phyloP scores from a whole-genome alignment of 2,113 vertebrate species.

The Desmodus rotundus region DNA sequence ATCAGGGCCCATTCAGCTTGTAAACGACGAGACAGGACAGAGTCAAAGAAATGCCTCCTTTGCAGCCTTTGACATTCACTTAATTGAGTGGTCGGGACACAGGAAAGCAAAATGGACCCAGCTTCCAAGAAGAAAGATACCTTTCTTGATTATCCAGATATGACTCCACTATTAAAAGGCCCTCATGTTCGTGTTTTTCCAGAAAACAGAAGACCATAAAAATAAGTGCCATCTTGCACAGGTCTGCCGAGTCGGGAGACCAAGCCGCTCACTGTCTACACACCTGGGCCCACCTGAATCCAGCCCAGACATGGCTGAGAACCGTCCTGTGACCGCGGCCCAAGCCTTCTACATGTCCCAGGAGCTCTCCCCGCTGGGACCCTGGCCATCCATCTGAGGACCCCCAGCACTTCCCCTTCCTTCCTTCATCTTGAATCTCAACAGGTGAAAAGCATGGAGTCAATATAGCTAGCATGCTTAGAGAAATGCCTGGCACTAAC shows the following conservation, averaged over 20 bases:
- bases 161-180: slow-evolving; percentile 33
- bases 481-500: not conserved
- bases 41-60: slow-evolving; percentile 68
- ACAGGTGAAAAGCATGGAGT: not conserved
- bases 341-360: too few relatives aligned
- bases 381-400: not conserved
- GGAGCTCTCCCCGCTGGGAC: not conserved
- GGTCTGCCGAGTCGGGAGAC: not conserved
- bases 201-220: not conserved
- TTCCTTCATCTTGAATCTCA: not conserved
- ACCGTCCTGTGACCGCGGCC: too few relatives aligned
- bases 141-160: slow-evolving; percentile 64
- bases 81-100: slow-evolving; percentile 68
- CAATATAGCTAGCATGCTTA: not conserved
- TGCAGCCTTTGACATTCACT: slow-evolving; percentile 71
- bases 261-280: fast-evolving
- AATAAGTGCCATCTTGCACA: not conserved
- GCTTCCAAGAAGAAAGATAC: slow-evolving; percentile 66
- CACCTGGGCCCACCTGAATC: not conserved
- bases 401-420: not conserved
- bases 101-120: slow-evolving; percentile 62
- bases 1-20: slow-evolving; percentile 63
- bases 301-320: not conserved
- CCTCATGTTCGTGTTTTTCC: not conserved
- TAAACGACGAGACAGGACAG: slow-evolving; percentile 47